Evolutionary conservation across 2,888 invertebrate species (phyloP), one percentile per base, ranked within the genome.

Genomic region (Eudasyphora cyanicolor): DNA sequence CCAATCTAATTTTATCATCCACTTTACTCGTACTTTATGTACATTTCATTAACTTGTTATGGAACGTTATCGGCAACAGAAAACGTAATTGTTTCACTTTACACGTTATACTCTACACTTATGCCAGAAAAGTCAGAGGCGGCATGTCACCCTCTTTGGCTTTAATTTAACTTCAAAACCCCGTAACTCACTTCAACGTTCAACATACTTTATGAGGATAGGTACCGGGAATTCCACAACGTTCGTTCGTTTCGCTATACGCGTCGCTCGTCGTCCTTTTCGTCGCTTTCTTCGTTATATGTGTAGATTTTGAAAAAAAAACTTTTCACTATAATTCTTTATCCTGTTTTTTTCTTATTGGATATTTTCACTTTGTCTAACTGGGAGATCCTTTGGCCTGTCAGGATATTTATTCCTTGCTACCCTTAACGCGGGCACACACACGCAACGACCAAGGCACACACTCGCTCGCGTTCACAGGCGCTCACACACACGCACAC

Each of bases 141-240:
- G 51, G n/a, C 51, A 76, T 70, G 14, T 29, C 74, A 74, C 76
- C 76, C 79, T 74, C 73, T 76, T 70, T 64, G n/a, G 70, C 62
- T 54, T 62, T 32, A 62, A 77, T 71, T 57, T 45, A 32, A 17
- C n/a, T 54, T 69, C 12, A 38, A n/a, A 29, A 14, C 64, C n/a
- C 62, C 27, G 51, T 62, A 51, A 38, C 49, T 69, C 57, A 17
- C 35, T 67, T 62, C 19, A 45, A 67, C 49, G 12, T 70, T 67
- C 69, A 45, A 45, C 60, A 45, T 76, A 64, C 32, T 69, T 79
- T 74, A n/a, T n/a, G n/a, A n/a, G n/a, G n/a, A n/a, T 76, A 80
- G 83, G 83, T 83, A 83, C 83, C 83, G 80, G 80, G 80, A 83
- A 83, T 77, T 76, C 51, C 45, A 79, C 76, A 83, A 70, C 74